Evolutionary conservation across 2,797 vertebrate species (phyloP).

Genomic region (Oreortyx pictus): DNA sequence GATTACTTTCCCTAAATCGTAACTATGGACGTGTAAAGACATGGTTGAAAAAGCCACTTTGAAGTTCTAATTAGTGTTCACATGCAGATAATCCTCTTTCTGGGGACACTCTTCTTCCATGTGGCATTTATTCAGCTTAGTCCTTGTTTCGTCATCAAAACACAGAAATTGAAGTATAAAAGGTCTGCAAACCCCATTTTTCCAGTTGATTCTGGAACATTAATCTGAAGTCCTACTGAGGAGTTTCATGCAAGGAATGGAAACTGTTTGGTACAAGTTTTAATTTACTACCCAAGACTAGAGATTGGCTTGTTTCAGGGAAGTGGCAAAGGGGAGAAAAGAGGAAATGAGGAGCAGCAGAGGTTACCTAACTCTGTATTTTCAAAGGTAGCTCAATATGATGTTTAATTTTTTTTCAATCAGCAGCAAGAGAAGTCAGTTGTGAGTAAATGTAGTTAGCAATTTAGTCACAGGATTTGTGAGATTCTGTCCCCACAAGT

Average conservation of each 20-base stretch:
- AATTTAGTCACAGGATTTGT: neutral
- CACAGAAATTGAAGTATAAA: constrained; percentile 5
- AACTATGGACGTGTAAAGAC: neutral
- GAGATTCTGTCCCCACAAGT: neutral
- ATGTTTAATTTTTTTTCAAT: constrained; percentile 44
- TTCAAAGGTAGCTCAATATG: constrained; percentile 7
- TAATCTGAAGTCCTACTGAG: neutral
- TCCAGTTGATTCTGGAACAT: neutral
- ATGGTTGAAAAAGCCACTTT: neutral
- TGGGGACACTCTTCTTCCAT: neutral
- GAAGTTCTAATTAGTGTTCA: neutral
- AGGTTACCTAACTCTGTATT: constrained; percentile 19
- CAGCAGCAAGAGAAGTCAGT: neutral
- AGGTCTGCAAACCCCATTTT: constrained; percentile 45
- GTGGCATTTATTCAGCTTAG: neutral
- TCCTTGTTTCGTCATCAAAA: neutral
- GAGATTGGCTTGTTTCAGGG: constrained; percentile 37
- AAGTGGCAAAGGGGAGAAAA: constrained; percentile 35
- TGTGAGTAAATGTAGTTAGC: neutral
- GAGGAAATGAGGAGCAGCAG: constrained; percentile 63
- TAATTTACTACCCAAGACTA: neutral
- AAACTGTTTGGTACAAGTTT: constrained; percentile 6
- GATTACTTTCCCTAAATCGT: neutral
- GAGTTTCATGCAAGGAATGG: neutral
- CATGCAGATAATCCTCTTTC: neutral